Base-by-base conservation (phyloP, 2,888 invertebrate species). In the Rhimphoctona megacephalus region DNA sequence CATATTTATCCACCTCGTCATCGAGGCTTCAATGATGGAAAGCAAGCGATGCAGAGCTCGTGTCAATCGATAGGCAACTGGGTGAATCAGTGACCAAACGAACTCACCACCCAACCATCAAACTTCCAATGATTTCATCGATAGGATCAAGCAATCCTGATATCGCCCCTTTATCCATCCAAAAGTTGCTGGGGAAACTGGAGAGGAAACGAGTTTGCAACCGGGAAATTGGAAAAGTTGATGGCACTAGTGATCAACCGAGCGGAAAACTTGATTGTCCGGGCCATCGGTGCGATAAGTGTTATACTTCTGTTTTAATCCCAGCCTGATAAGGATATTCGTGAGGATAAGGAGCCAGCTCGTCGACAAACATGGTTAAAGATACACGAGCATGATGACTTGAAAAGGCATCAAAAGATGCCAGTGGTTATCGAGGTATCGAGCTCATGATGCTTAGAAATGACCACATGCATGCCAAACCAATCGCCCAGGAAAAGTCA, bases 381-480 rank as follows among this genome's bases (percentile, higher is more conserved):
- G 9, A n/a, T 5, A 7, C 33, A 49, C 64, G 33, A 49, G 25
- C 36, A 52, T 22, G 52, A 54, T 57, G 78, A 74, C 22, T 52
- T 0, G 52, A 46, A 17, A 22, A 54, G 33, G 33, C n/a, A 54
- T 36, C n/a, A n/a, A 33, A 61, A 67, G 54, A 69, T 73, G 66
- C 46, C 61, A 67, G 36, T 30, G 61, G 14, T 36, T 54, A 33
- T 61, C 33, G 67, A 49, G 19, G 54, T 49, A 36, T 74, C 70
- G 61, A 77, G 80, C 78, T 57, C 19, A 73, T 82, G 88, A 90
- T 90, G 92, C 92, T 91, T 92, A 92, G 90, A 90, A 93, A 92
- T 92, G 91, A 90, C 89, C 90, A 82, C 91, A 92, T 93, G 91
- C 92, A 93, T 93, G 90, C 86, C 46, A 70, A 76, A 81, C 52